phyloP scores from a whole-genome alignment of 2,113 vertebrate species.

The Syngnathoides biaculeatus region DNA sequence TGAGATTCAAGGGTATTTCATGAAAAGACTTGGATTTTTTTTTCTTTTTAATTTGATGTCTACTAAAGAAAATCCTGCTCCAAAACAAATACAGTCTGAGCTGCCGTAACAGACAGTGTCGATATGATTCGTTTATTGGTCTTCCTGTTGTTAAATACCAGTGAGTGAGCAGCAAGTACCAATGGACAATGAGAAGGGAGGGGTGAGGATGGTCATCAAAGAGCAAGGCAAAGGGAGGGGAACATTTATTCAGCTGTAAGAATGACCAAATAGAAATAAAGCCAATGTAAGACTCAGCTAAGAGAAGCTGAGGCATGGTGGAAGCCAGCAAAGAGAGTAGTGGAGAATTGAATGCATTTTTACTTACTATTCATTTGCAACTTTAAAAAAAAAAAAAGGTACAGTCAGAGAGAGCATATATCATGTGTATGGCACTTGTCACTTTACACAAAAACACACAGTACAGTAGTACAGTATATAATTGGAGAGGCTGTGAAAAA shows the following conservation, averaged over 20 bases:
- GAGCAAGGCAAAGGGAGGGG: constrained; percentile 64
- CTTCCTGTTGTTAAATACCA: constrained; percentile 74
- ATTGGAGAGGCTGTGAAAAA: neutral
- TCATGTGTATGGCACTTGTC: neutral
- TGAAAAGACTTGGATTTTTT: neutral
- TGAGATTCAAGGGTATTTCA: neutral
- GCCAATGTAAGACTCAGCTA: constrained; percentile 73
- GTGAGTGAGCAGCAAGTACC: constrained; percentile 77
- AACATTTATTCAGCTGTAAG: constrained; percentile 82
- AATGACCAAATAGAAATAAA: constrained; percentile 75
- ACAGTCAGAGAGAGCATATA: neutral
- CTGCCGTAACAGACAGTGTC: constrained; percentile 79
- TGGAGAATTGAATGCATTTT: constrained; percentile 99
- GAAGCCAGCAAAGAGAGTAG: constrained; percentile 72
- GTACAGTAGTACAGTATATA: neutral
- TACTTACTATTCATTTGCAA: constrained; percentile 84
- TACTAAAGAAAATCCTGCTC: constrained; percentile 83
- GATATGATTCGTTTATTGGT: constrained; percentile 82
- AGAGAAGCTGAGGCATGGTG: constrained; percentile 81
- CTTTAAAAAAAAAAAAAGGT: constrained; percentile 58
- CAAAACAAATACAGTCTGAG: constrained; percentile 72
- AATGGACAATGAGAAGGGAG: constrained; percentile 80
- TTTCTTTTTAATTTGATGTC: constrained; percentile 74
- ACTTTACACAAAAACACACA: neutral
- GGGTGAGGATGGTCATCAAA: constrained; percentile 81